phyloP scores from a whole-genome alignment of 1,140 invertebrate species.

The Coenobita brevimanus region DNA sequence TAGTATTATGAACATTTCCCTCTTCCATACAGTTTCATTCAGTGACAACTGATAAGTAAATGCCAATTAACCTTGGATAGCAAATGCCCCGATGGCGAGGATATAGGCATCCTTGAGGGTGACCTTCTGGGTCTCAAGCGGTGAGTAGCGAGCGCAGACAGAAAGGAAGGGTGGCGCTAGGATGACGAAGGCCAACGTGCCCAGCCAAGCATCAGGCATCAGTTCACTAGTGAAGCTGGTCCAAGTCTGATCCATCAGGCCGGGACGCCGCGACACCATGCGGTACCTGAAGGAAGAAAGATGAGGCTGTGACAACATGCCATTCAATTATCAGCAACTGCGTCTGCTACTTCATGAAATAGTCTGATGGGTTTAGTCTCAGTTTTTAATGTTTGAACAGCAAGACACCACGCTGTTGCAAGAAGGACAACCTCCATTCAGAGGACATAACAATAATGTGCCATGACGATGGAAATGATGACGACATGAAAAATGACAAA shows the following conservation, averaged over 20 bases:
- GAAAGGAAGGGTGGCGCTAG: constrained; percentile 58
- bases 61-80: constrained; percentile 62
- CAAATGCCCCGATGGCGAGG: constrained; percentile 61
- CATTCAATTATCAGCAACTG: too few relatives aligned
- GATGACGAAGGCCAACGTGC: constrained; percentile 48
- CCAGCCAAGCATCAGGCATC: constrained; percentile 55
- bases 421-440: too few relatives aligned
- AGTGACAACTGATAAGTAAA: too few relatives aligned
- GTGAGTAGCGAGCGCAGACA: constrained; percentile 45
- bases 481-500: too few relatives aligned
- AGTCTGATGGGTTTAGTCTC: too few relatives aligned
- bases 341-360: too few relatives aligned
- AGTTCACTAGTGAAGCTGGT: constrained; percentile 65
- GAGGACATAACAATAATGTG: too few relatives aligned
- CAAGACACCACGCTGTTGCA: too few relatives aligned
- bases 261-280: constrained; percentile 50
- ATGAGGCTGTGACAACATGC: neutral
- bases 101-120: constrained; percentile 63
- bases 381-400: too few relatives aligned
- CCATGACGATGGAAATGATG: too few relatives aligned
- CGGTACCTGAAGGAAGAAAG: constrained; percentile 35
- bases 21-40: too few relatives aligned
- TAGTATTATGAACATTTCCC: too few relatives aligned
- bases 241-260: constrained; percentile 65
- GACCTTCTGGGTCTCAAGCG: constrained; percentile 46